Conservation (phyloP, 2,113 vertebrate genomes). For the Actenoides hombroni region DNA sequence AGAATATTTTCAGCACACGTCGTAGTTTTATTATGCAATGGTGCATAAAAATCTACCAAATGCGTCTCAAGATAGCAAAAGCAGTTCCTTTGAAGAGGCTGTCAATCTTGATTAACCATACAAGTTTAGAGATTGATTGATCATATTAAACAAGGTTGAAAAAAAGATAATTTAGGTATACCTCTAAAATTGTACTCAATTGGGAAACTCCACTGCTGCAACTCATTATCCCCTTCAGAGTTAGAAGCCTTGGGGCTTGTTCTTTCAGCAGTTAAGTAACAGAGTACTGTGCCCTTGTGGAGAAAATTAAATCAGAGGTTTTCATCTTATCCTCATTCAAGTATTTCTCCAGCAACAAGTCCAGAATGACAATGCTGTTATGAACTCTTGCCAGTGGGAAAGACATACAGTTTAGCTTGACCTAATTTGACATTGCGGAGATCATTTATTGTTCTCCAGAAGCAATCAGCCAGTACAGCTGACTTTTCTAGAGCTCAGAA, state of each 20-base stretch:
- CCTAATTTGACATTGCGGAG: neutral
- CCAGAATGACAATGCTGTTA: neutral
- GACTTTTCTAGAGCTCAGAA: neutral
- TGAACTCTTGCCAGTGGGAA: slow-evolving; percentile 18
- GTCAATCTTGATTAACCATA: neutral
- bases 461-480: neutral
- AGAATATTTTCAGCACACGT: neutral
- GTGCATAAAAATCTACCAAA: neutral
- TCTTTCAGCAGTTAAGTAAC: slow-evolving; percentile 19
- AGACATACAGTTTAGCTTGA: neutral
- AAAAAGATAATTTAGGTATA: neutral
- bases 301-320: slow-evolving; percentile 18
- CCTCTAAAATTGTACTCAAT: neutral
- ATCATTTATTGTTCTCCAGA: neutral
- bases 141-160: neutral
- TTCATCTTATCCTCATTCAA: slow-evolving; percentile 27
- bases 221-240: slow-evolving; percentile 19
- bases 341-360: neutral
- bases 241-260: neutral
- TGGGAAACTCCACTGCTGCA: slow-evolving; percentile 36
- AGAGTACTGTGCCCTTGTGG: neutral
- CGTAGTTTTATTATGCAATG: neutral
- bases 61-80: neutral
- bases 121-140: neutral
- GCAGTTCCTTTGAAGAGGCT: neutral